Base-by-base conservation (phyloP, 2,113 vertebrate genomes). In the Aptenodytes patagonicus region DNA sequence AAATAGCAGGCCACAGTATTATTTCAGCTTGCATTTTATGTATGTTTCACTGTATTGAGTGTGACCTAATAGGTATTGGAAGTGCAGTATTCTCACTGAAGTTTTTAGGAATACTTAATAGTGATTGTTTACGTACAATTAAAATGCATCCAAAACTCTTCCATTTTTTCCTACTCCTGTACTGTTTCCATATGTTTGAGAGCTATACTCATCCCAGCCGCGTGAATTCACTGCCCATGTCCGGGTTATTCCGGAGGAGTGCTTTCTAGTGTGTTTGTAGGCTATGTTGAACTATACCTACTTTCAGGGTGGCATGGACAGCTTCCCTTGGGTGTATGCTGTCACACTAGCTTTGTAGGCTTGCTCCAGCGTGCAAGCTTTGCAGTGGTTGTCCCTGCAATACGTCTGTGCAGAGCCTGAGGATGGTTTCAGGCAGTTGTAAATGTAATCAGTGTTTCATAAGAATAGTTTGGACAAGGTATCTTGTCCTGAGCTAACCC, bases 161-260 rank as follows among this genome's bases (percentile, higher is more conserved):
- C 3, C 0, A 0, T 17, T 34, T 68, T 62, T 31, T 71, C 49
- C 14, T 68, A 2, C 18, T 66, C 11, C 19, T 46, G 13, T 32
- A 13, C 29, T 26, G 11, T 60, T n/a, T 6, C 2, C 3, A 0
- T 13, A 2, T 21, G 9, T 51, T 58, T 0, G 4, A 70, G 78
- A 24, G 19, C 19, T 36, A 2, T 29, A 2, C 34, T 21, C 13
- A 6, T 13, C 13, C 49, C 28, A n/a, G 55, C 31, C 5, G 0
- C 1, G 5, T 34, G 55, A 29, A 20, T n/a, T 69, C 9, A 0
- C 49, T 28, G 55, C 46, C 24, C 4, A 0, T 7, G 42, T 14
- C 14, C 1, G 5, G 54, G 22, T 57, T 20, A 18, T 8, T 57
- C 28, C 1, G 1, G n/a, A 49, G 47, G 29, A 24, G 44, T 2